These are phyloP conservation scores for Brenthis ino DNA, from an alignment of 2,888 invertebrate species.

Conservation along the genomic window DNA sequence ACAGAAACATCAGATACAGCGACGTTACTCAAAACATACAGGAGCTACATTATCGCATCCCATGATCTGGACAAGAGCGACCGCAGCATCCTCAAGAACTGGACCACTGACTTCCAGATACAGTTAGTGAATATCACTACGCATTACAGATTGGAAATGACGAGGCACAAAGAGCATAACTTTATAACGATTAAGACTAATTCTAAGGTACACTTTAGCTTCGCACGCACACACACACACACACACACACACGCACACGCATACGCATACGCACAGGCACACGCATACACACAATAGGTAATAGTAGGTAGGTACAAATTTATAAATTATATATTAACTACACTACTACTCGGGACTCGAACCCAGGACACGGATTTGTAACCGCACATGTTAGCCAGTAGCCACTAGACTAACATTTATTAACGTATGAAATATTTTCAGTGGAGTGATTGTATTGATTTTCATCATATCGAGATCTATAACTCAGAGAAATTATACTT, in stretches of 20 bases:
- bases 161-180: constrained; percentile 55
- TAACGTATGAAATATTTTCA: constrained; percentile 41
- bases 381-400: too few species aligned
- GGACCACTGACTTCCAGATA: constrained; percentile 53
- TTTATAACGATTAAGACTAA: constrained; percentile 45
- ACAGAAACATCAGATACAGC: constrained; percentile 26
- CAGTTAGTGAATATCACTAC: constrained; percentile 57
- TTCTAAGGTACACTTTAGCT: constrained; percentile 25
- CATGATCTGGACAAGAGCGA: constrained; percentile 48
- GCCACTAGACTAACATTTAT: too few species aligned
- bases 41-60: constrained; percentile 45
- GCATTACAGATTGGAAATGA: constrained; percentile 56
- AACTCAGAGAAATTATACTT: constrained; percentile 49
- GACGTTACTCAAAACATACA: constrained; percentile 37
- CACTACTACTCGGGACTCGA: too few species aligned
- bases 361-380: too few species aligned
- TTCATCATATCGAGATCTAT: constrained; percentile 50
- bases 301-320: too few species aligned
- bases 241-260: too few species aligned
- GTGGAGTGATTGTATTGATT: constrained; percentile 57
- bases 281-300: too few species aligned
- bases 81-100: constrained; percentile 45
- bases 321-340: too few species aligned
- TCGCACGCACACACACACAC: not conserved
- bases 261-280: too few species aligned